These are phyloP conservation scores for Metacarcinus magister DNA, from an alignment of 2,888 invertebrate genomes.

Conservation along the genomic window DNA sequence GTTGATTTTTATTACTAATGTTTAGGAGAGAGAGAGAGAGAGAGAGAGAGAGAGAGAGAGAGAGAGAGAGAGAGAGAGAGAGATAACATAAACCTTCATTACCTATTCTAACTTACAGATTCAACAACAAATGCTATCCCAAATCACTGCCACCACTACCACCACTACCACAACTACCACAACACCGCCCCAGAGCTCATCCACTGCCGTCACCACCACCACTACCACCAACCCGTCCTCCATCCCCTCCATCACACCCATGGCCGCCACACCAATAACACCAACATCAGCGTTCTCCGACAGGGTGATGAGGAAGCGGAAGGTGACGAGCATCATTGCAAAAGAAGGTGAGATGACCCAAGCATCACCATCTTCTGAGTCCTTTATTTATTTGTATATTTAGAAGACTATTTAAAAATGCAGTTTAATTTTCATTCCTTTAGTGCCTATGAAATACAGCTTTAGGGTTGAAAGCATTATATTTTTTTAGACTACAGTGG, in stretches of 20 bases:
- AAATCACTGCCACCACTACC: slow-evolving; percentile 33
- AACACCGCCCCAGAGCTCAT: slow-evolving; percentile 9
- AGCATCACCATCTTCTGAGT: not conserved
- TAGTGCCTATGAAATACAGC: too few relatives aligned
- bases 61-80: slow-evolving; percentile 7
- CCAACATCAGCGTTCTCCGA: not conserved
- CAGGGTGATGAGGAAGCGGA: slow-evolving; percentile 45
- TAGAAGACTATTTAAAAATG: too few relatives aligned
- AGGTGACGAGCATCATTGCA: not conserved
- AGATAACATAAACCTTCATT: not conserved
- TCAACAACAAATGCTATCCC: slow-evolving; percentile 77
- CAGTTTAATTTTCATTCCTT: too few relatives aligned
- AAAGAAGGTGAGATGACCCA: not conserved
- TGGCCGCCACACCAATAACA: not conserved
- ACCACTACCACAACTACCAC: slow-evolving; percentile 51
- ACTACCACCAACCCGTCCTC: not conserved
- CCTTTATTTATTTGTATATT: too few relatives aligned
- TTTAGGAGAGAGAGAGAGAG: not conserved
- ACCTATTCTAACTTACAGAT: slow-evolving; percentile 56
- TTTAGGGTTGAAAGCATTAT: too few relatives aligned
- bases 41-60: slow-evolving; percentile 14
- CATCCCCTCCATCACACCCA: not conserved
- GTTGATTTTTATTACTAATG: not conserved
- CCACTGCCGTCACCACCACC: not conserved
- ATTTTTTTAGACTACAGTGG: too few relatives aligned